Percentiles rank a stretch among this genome's conserved stretches.
Evolutionary conservation across 2,113 vertebrate genomes (phyloP).

Genomic region (Pantherophis guttatus): DNA sequence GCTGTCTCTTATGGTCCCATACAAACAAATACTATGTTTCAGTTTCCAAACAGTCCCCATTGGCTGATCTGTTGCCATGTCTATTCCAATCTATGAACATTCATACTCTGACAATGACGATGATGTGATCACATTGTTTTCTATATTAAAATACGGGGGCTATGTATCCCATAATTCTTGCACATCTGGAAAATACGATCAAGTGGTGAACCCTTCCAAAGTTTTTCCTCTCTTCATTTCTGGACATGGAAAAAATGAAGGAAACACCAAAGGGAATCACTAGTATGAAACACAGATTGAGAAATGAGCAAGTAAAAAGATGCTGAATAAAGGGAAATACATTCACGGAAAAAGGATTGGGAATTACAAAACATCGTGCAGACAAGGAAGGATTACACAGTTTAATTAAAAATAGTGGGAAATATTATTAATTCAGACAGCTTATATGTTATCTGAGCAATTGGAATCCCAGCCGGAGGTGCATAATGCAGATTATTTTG

Average conservation of each 20-base stretch:
- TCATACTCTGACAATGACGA: too few relatives aligned
- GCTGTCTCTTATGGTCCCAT: too few relatives aligned
- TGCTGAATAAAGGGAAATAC: constrained; percentile 11
- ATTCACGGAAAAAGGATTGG: not conserved
- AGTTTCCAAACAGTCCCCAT: too few relatives aligned
- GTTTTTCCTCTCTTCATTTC: not conserved
- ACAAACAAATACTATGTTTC: too few relatives aligned
- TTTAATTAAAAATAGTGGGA: constrained; percentile 46
- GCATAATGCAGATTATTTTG: constrained; percentile 35
- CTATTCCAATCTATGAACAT: too few relatives aligned
- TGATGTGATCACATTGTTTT: not conserved
- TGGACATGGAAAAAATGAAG: not conserved
- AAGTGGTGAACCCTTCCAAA: not conserved
- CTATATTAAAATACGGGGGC: not conserved
- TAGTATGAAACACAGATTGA: constrained; percentile 12
- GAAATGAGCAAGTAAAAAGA: constrained; percentile 22
- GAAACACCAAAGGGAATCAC: constrained; percentile 1
- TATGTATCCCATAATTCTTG: not conserved
- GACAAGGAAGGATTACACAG: constrained; percentile 46
- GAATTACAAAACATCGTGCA: constrained; percentile 18
- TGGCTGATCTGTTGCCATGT: too few relatives aligned
- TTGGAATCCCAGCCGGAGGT: constrained; percentile 35
- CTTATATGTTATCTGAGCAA: constrained; percentile 35
- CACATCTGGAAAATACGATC: not conserved
- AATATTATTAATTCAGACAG: constrained; percentile 44